A percentile compares a stretch with the other conserved stretches of the same genome.
Conservation (phyloP, 2,113 vertebrate genomes). For the Sakesphorus luctuosus region DNA sequence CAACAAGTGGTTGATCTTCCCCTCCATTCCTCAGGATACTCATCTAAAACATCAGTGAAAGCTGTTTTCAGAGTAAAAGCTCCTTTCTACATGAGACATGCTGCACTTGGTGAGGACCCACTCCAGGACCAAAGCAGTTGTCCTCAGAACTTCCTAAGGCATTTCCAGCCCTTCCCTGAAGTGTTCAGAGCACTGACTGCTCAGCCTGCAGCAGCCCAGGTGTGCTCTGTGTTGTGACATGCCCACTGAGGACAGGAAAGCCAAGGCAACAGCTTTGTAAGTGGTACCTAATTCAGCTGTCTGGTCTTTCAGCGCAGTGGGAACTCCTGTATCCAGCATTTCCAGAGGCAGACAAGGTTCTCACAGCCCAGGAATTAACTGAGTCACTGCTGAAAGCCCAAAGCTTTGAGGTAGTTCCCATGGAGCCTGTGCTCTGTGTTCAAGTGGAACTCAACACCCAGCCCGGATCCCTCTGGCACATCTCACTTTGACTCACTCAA, state of each 20-base stretch:
- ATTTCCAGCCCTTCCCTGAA: background rate
- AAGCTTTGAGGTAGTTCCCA: background rate
- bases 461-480: background rate
- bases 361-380: background rate
- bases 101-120: background rate
- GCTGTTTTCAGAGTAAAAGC: background rate
- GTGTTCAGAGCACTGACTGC: background rate
- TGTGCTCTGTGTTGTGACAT: accelerated
- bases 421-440: background rate
- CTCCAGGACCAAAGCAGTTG: background rate
- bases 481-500: background rate
- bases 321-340: background rate
- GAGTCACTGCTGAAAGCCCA: background rate
- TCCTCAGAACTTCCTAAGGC: background rate
- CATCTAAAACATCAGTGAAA: background rate
- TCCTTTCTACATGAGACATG: accelerated
- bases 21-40: background rate
- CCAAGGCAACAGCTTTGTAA: background rate
- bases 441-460: background rate
- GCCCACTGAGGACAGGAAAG: background rate
- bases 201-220: background rate
- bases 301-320: background rate
- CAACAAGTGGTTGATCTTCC: background rate
- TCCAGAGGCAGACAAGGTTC: background rate
- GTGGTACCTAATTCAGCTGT: accelerated